Base-by-base conservation (phyloP, 2,888 invertebrate genomes). In the Drosophila hamatofila region DNA sequence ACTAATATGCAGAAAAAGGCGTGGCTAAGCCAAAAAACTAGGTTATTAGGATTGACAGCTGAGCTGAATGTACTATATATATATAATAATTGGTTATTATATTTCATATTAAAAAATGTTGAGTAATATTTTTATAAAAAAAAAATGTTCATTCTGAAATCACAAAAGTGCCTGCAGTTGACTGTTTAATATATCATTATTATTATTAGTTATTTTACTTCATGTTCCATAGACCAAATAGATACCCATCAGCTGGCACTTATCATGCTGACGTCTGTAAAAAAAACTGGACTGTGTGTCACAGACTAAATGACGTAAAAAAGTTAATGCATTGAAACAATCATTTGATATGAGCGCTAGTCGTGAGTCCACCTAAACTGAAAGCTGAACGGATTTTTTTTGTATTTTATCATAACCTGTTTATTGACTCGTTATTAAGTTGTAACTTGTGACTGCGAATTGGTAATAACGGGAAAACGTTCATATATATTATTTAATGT, bases 281-380 rank as follows among this genome's bases (percentile, higher is more conserved):
- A 27, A 7, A 27, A 11, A 35, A 7, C 46, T 42, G 0, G 14
- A 18, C 25, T 18, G 48, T 73, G 69, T 75, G 66, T 75, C 74
- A 78, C 30, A 11, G 7, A 18, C 12, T 21, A 44, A 59, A 61
- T 78, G 78, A 76, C 75, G 75, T 60, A 67, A 78, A 66, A 11
- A 12, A 54, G 23, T 52, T n/a, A 52, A 23, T 37, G 52, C 33
- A 37, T 11, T 30, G 18, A 18, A 68, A 46, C 33, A 37, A 3
- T 2, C 27, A 75, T 33, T 46, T 41, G 39, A 52, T 39, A 11
- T 42, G 41, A 16, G 49, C 14, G 33, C 37, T 41, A 16, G 27
- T 8, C 3, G 21, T 30, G 49, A 12, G 49, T 30, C 21, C 61
- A 54, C 25, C 21, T 35, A 18, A 25, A 14, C 52, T 46, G 46